phyloP scores from a whole-genome alignment of 2,113 vertebrate species.

The Phylloscopus trochilus region DNA sequence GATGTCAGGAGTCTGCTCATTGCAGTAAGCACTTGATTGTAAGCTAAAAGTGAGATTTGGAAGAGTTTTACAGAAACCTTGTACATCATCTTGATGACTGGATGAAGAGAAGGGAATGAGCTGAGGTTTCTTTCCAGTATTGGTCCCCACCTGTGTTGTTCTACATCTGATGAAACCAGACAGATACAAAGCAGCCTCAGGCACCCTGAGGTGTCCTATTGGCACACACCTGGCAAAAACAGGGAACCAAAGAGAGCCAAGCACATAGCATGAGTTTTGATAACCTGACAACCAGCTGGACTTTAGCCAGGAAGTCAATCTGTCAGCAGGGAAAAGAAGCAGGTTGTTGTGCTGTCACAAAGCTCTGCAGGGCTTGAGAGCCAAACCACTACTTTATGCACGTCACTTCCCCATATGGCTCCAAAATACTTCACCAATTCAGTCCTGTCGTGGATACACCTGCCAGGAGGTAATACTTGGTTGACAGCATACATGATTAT shows the following conservation, averaged over 20 bases:
- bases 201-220: not conserved
- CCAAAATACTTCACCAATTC: not conserved
- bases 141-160: not conserved
- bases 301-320: not conserved
- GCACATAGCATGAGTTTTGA: not conserved
- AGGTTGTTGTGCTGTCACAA: not conserved
- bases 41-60: not conserved
- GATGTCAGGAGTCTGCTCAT: not conserved
- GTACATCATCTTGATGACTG: not conserved
- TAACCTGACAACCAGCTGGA: not conserved
- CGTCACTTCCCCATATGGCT: not conserved
- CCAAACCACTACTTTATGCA: not conserved
- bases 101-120: not conserved
- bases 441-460: not conserved
- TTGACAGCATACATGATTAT: not conserved
- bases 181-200: not conserved
- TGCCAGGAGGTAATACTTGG: not conserved
- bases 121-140: not conserved
- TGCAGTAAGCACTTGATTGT: not conserved
- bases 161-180: not conserved
- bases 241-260: not conserved
- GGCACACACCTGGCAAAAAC: not conserved
- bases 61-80: not conserved
- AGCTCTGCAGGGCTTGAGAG: not conserved
- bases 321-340: not conserved